Conservation (phyloP, 2,888 invertebrate species). For the Baccha elongata region DNA sequence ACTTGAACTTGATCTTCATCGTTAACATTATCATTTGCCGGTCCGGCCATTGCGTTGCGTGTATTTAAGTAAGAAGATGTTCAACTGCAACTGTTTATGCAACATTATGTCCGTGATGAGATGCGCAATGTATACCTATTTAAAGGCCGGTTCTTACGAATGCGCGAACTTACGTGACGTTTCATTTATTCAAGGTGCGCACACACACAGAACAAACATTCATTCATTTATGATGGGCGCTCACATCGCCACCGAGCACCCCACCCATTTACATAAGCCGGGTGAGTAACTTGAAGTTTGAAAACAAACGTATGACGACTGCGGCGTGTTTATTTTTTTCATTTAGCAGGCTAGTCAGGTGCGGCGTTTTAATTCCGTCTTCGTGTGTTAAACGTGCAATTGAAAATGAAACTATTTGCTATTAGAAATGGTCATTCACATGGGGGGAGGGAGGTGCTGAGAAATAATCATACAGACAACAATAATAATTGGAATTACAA, state of each 20-base stretch:
- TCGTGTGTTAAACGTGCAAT: slow-evolving; percentile 27
- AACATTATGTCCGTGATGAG: slow-evolving; percentile 25
- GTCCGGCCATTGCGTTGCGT: slow-evolving; percentile 6
- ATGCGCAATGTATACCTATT: neutral
- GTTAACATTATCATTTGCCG: slow-evolving; percentile 23
- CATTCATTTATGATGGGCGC: slow-evolving; percentile 40
- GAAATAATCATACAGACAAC: slow-evolving; percentile 6
- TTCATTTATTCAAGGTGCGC: slow-evolving; percentile 13
- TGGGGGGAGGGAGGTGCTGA: neutral
- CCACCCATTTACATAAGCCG: slow-evolving; percentile 39
- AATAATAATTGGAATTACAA: slow-evolving; percentile 8
- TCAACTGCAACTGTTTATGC: slow-evolving; percentile 43
- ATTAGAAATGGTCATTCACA: slow-evolving; percentile 40
- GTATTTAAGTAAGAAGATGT: slow-evolving; percentile 30
- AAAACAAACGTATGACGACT: neutral
- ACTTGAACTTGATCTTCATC: slow-evolving; percentile 33
- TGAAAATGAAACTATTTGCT: slow-evolving; percentile 38
- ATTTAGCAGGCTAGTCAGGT: slow-evolving; percentile 51
- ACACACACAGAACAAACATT: slow-evolving; percentile 4
- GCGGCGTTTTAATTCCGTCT: slow-evolving; percentile 47
- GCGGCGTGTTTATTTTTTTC: too few relatives aligned
- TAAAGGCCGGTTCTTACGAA: slow-evolving; percentile 7
- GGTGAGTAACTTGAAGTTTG: neutral
- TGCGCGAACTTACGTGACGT: slow-evolving; percentile 23
- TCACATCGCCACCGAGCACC: slow-evolving; percentile 9